Conservation (phyloP, 2,113 vertebrate species). For the Antigone vipio region DNA sequence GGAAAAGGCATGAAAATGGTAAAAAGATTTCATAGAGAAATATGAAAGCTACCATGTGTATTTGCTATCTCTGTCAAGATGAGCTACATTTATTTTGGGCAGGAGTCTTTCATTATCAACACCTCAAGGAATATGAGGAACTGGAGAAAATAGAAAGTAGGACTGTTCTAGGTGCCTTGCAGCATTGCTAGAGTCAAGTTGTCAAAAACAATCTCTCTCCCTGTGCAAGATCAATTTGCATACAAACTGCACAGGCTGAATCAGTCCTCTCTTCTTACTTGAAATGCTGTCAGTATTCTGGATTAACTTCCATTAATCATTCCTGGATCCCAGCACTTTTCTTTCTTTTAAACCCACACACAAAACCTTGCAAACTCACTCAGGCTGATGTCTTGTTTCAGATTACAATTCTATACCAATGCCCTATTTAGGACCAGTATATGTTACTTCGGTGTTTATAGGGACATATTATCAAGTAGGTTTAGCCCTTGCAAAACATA, state of each 20-base stretch:
- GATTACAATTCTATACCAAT: not conserved
- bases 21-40: constrained; percentile 5
- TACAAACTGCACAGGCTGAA: constrained; percentile 37
- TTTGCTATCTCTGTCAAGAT: constrained; percentile 11
- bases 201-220: constrained; percentile 47
- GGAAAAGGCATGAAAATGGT: constrained; percentile 22
- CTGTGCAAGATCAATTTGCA: constrained; percentile 29
- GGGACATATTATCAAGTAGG: not conserved
- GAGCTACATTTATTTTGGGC: not conserved
- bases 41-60: constrained; percentile 30
- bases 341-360: not conserved
- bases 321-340: not conserved
- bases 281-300: constrained; percentile 13
- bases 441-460: not conserved
- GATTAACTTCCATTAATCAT: constrained; percentile 42
- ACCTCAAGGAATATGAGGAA: constrained; percentile 12
- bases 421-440: not conserved
- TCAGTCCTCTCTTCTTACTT: constrained; percentile 7
- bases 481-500: not conserved
- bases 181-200: constrained; percentile 29
- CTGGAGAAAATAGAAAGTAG: constrained; percentile 3
- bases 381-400: not conserved
- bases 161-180: constrained; percentile 6
- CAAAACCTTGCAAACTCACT: not conserved
- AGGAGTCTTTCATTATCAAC: constrained; percentile 27